These are phyloP conservation scores for Xylocampa areola DNA, from an alignment of 2,888 invertebrate genomes.

Conservation along the genomic window DNA sequence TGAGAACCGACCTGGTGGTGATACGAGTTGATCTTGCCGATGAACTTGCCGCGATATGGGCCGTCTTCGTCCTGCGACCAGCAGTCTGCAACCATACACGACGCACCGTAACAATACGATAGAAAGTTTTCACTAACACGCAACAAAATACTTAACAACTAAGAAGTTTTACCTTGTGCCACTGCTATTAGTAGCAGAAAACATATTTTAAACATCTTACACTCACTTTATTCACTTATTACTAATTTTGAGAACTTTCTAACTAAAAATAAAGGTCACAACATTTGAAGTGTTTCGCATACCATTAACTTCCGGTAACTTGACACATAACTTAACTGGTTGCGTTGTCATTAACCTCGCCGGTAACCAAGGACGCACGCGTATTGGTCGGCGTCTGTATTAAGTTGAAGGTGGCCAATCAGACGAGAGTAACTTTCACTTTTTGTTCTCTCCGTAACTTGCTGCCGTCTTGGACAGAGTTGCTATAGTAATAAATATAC, in stretches of 20 bases:
- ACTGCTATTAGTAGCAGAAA: conserved; percentile 68
- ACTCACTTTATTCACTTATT: conserved; percentile 49
- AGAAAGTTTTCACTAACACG: conserved; percentile 70
- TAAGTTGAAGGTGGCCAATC: conserved; percentile 64
- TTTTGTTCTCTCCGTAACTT: conserved; percentile 48
- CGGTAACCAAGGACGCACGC: conserved; percentile 55
- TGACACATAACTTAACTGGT: conserved; percentile 68
- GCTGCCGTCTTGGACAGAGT: conserved; percentile 10
- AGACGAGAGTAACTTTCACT: conserved; percentile 72
- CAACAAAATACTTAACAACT: conserved; percentile 6
- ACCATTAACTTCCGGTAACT: conserved; percentile 68
- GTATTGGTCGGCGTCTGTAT: conserved; percentile 23
- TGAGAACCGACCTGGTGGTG: conserved; percentile 92
- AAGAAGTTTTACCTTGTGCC: conserved; percentile 67
- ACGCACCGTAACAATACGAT: conserved; percentile 52
- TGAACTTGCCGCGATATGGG: conserved; percentile 94
- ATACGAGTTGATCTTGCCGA: conserved; percentile 96
- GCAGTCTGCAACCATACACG: conserved; percentile 72
- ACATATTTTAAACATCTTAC: conserved; percentile 73
- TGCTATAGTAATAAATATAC: neutral
- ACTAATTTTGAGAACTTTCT: conserved; percentile 61
- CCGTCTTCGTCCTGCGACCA: conserved; percentile 91
- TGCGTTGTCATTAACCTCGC: conserved; percentile 43
- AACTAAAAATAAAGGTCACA: conserved; percentile 62
- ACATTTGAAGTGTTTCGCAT: conserved; percentile 67